Percentiles rank a stretch among this genome's conserved stretches.
Conservation (phyloP, 2,797 vertebrate species). For the Phylloscopus collybita region DNA sequence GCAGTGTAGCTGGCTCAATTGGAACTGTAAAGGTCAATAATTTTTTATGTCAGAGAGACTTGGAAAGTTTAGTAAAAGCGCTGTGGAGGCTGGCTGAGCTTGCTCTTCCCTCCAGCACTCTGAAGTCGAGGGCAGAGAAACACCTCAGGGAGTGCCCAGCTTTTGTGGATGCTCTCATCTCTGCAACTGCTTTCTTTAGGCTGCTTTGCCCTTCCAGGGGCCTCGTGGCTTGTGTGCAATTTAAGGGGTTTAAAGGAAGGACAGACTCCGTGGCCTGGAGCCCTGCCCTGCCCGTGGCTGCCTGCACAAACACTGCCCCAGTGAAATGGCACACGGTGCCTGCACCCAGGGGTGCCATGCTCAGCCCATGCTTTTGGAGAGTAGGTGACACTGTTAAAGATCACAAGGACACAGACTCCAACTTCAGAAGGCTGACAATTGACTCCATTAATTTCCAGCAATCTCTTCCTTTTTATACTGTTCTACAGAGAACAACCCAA, state of each 20-base stretch:
- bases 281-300: rapidly evolving
- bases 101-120: not conserved
- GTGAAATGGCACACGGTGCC: rapidly evolving
- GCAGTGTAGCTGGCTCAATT: not conserved
- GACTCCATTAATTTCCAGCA: too few relatives aligned
- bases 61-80: not conserved
- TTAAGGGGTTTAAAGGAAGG: not conserved
- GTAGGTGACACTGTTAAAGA: too few relatives aligned
- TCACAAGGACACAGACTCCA: too few relatives aligned
- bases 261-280: not conserved
- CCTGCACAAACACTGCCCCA: rapidly evolving
- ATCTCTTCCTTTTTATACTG: too few relatives aligned
- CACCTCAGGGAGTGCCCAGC: not conserved
- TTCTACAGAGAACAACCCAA: too few relatives aligned
- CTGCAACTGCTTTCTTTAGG: not conserved
- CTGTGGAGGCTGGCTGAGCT: rapidly evolving
- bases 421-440: too few relatives aligned
- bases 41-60: not conserved
- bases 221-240: not conserved
- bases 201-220: not conserved
- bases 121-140: not conserved
- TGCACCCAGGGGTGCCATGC: rapidly evolving
- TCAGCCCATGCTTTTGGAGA: rapidly evolving
- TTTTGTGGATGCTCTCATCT: not conserved
- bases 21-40: not conserved